phyloP scores from a whole-genome alignment of 2,888 invertebrate species.

The Scaptomyza caliginosa region DNA sequence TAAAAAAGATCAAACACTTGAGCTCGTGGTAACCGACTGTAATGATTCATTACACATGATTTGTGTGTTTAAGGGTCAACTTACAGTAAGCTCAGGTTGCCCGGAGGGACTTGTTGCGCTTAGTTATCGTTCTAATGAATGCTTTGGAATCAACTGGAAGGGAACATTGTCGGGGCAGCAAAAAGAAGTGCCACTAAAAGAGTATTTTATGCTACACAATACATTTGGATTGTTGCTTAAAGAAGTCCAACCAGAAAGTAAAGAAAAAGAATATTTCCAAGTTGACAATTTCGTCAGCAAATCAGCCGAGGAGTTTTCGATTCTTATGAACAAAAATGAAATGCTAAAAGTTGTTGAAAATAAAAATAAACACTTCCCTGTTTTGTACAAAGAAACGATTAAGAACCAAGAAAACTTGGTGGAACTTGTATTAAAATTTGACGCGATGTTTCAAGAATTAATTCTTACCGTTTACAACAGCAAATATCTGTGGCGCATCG shows the following conservation, averaged over 20 bases:
- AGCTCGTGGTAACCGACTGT: conserved; percentile 17
- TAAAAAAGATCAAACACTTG: background rate
- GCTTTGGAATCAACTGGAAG: conserved; percentile 71
- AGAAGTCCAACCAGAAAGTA: conserved; percentile 33
- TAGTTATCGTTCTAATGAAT: conserved; percentile 70
- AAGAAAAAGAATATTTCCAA: conserved; percentile 25
- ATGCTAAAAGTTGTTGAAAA: conserved; percentile 34
- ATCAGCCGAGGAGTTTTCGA: conserved; percentile 39
- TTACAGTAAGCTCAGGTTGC: conserved; percentile 65
- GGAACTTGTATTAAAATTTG: conserved; percentile 63
- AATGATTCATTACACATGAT: conserved; percentile 71
- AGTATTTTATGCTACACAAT: conserved; percentile 67
- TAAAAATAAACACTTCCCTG: conserved; percentile 16
- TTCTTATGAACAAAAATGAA: conserved; percentile 61
- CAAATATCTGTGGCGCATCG: conserved; percentile 85
- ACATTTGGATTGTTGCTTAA: conserved; percentile 48
- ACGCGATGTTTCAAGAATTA: conserved; percentile 66
- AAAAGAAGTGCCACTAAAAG: conserved; percentile 35
- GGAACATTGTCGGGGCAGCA: background rate
- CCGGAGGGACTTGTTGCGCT: conserved; percentile 67
- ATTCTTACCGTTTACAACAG: conserved; percentile 86
- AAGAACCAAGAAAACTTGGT: conserved; percentile 36
- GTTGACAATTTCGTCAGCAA: conserved; percentile 39
- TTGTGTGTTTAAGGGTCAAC: conserved; percentile 66
- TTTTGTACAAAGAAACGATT: conserved; percentile 54